A percentile compares a stretch with the other conserved stretches of the same genome.
Evolutionary conservation across 2,113 vertebrate species (phyloP).

Genomic region (Neogobius melanostomus): DNA sequence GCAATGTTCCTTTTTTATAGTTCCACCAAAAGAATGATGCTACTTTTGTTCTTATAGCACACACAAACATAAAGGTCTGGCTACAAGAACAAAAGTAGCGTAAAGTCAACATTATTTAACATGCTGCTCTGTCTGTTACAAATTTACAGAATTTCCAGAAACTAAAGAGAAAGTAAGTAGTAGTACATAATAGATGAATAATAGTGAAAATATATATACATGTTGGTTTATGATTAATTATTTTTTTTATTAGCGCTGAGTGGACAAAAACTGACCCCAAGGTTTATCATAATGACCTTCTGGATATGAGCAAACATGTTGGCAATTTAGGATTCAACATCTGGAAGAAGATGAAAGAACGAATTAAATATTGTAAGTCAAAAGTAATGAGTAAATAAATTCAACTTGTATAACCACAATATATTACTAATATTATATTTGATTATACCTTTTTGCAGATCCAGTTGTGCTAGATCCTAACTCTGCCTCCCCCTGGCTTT

Average conservation of each 20-base stretch:
- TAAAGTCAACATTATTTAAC: background rate
- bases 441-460: slow-evolving; percentile 47
- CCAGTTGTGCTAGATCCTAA: slow-evolving; percentile 75
- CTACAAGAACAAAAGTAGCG: background rate
- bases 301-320: slow-evolving; percentile 70
- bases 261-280: slow-evolving; percentile 63
- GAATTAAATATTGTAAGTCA: slow-evolving; percentile 69
- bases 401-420: background rate
- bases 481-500: slow-evolving; percentile 74
- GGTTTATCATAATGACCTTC: slow-evolving; percentile 39
- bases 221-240: background rate
- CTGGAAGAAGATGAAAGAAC: slow-evolving; percentile 71
- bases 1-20: too few species aligned
- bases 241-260: slow-evolving; percentile 57
- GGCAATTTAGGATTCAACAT: slow-evolving; percentile 73
- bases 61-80: too few species aligned
- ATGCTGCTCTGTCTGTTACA: background rate
- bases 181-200: background rate
- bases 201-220: too few species aligned
- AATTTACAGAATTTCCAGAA: slow-evolving; percentile 70
- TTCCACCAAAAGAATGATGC: too few species aligned
- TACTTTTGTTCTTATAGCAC: too few species aligned
- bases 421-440: background rate
- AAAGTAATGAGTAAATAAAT: background rate
- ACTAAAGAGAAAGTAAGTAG: slow-evolving; percentile 72